These are phyloP conservation scores for Chrysotoxum bicinctum DNA, from an alignment of 2,888 invertebrate species.

Conservation along the genomic window DNA sequence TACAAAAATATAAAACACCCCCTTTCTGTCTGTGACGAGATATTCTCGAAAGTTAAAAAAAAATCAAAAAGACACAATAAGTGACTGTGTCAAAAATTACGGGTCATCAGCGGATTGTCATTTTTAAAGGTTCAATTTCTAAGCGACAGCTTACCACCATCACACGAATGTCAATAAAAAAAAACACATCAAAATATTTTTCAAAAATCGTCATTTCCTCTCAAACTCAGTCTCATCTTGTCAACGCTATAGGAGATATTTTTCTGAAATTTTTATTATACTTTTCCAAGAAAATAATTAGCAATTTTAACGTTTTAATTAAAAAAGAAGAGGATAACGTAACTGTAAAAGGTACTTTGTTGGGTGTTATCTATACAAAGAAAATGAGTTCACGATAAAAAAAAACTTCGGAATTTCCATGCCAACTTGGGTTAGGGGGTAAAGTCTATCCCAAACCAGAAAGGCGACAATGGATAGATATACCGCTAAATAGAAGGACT, in stretches of 20 bases:
- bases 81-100: slow-evolving; percentile 70
- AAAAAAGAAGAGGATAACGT: slow-evolving; percentile 74
- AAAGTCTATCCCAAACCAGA: not conserved
- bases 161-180: slow-evolving; percentile 52
- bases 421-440: slow-evolving; percentile 44
- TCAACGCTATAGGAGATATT: slow-evolving; percentile 20
- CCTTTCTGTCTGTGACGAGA: not conserved
- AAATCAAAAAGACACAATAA: slow-evolving; percentile 26
- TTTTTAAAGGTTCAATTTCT: slow-evolving; percentile 66
- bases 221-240: not conserved
- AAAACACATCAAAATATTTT: slow-evolving; percentile 33
- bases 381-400: slow-evolving; percentile 45
- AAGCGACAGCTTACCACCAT: slow-evolving; percentile 20
- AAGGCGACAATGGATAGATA: slow-evolving; percentile 55
- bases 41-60: not conserved
- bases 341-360: slow-evolving; percentile 72
- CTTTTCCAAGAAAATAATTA: slow-evolving; percentile 76
- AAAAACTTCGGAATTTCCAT: slow-evolving; percentile 59
- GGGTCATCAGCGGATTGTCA: slow-evolving; percentile 68
- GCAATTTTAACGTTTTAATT: slow-evolving; percentile 78
- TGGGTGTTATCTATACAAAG: slow-evolving; percentile 60
- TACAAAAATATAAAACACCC: slow-evolving; percentile 29
- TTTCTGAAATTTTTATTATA: slow-evolving; percentile 63
- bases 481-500: slow-evolving; percentile 36
- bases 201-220: slow-evolving; percentile 58